Evolutionary conservation across 2,888 invertebrate species (phyloP).

Genomic region (Lasioglossum villosulum): DNA sequence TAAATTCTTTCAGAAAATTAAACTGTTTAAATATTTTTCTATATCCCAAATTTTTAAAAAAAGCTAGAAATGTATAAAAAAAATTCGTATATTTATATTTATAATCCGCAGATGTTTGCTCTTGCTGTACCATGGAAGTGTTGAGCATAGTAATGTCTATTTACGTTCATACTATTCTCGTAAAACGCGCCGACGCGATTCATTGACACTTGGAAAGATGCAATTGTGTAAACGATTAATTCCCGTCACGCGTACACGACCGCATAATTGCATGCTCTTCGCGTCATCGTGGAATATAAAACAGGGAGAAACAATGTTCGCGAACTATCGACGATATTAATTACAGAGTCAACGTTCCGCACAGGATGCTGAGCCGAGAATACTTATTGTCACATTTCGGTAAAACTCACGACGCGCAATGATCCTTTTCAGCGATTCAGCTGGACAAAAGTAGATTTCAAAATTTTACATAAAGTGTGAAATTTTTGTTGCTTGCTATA

Average conservation of each 20-base stretch:
- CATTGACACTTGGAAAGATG: background rate
- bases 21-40: background rate
- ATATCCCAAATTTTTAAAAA: background rate
- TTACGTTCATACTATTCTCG: background rate
- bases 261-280: constrained; percentile 64
- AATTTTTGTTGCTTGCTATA: no score
- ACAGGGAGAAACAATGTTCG: constrained; percentile 34
- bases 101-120: background rate
- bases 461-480: no score
- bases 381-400: constrained; percentile 31
- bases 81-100: no score
- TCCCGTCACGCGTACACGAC: constrained; percentile 41
- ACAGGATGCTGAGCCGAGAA: constrained; percentile 31
- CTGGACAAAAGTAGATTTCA: no score
- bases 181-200: background rate
- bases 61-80: no score
- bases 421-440: no score
- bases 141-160: background rate
- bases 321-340: constrained; percentile 52
- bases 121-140: background rate
- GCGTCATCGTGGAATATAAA: constrained; percentile 56
- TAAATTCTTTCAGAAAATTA: no score
- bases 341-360: constrained; percentile 36
- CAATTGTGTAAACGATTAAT: constrained; percentile 33
- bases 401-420: constrained; percentile 6